These are phyloP conservation scores for Drosophila pallidifrons DNA, from an alignment of 1,140 invertebrate species.

Conservation along the genomic window DNA sequence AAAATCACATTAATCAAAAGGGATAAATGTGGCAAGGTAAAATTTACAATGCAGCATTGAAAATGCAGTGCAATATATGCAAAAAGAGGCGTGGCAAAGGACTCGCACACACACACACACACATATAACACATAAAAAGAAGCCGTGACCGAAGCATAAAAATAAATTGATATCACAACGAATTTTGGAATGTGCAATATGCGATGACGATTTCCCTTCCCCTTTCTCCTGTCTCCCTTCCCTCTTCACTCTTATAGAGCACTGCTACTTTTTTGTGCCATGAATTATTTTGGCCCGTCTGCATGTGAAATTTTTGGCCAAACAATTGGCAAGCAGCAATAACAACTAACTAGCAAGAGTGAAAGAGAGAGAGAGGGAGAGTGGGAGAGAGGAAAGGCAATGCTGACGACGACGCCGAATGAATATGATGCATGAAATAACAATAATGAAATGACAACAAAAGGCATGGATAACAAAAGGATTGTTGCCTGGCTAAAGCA, in stretches of 20 bases:
- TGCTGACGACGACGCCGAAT: constrained; percentile 41
- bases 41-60: constrained; percentile 29
- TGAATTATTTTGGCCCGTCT: constrained; percentile 72
- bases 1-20: constrained; percentile 62
- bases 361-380: constrained; percentile 11
- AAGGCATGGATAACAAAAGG: constrained; percentile 78
- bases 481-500: constrained; percentile 47
- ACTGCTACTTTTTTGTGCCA: constrained; percentile 55
- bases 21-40: constrained; percentile 29
- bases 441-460: constrained; percentile 83
- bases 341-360: constrained; percentile 33
- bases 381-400: background rate
- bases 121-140: constrained; percentile 14
- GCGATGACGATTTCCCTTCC: constrained; percentile 29
- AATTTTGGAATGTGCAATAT: constrained; percentile 69
- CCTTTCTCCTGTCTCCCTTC: background rate
- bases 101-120: background rate
- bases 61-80: background rate
- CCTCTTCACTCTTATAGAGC: constrained; percentile 39
- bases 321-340: constrained; percentile 65
- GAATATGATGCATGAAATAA: constrained; percentile 82
- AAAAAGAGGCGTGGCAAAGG: background rate
- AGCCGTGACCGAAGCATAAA: constrained; percentile 59
- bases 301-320: constrained; percentile 72
- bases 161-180: constrained; percentile 76